phyloP scores from a whole-genome alignment of 2,113 vertebrate genomes.

The Sterrhoptilus dennistouni region DNA sequence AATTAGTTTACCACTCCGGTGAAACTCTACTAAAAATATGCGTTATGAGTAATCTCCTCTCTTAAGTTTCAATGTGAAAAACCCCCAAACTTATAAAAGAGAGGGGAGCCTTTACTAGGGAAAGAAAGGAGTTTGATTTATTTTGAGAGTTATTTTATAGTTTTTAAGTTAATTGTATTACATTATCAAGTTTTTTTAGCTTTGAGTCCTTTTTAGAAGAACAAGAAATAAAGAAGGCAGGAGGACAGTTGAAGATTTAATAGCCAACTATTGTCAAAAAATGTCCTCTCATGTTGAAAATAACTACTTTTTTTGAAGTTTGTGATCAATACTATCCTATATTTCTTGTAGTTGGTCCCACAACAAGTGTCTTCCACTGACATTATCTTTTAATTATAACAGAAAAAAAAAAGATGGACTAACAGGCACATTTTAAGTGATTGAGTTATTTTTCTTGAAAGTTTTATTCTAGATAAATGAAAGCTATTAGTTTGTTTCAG shows the following conservation, averaged over 20 bases:
- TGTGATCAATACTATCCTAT: background rate
- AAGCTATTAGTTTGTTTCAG: conserved; percentile 31
- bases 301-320: conserved; percentile 29
- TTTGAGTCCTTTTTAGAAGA: background rate
- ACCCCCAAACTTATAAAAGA: background rate
- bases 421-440: background rate
- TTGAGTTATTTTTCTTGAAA: background rate
- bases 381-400: conserved; percentile 39
- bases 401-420: background rate
- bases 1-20: background rate
- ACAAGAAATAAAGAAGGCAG: background rate
- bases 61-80: background rate
- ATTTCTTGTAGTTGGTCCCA: background rate
- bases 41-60: background rate
- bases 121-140: background rate
- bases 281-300: conserved; percentile 4
- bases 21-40: background rate
- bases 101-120: background rate
- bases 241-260: background rate
- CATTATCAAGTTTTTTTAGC: background rate
- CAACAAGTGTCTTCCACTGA: background rate
- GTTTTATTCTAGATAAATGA: conserved; percentile 35
- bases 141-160: background rate
- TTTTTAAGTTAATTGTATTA: background rate
- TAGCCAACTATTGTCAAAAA: background rate